Percentiles rank a stretch among this genome's conserved stretches.
phyloP scores from a whole-genome alignment of 1,140 invertebrate species.

The Vanessa atalanta region DNA sequence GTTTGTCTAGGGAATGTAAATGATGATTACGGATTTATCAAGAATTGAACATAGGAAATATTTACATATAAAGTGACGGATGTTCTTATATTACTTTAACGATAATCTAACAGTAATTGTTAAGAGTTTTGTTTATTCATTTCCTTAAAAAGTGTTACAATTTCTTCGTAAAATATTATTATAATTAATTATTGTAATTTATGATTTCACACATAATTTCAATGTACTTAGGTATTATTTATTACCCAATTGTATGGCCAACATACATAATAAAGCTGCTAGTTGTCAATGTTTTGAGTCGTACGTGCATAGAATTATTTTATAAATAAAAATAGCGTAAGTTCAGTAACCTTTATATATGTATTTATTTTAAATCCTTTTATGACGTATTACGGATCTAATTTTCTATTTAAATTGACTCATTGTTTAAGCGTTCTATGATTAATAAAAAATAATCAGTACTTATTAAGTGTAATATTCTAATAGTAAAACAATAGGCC shows the following conservation, averaged over 20 bases:
- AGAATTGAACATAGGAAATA: neutral
- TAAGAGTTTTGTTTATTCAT: neutral
- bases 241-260: neutral
- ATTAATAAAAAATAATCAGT: constrained; percentile 8
- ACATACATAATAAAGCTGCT: constrained; percentile 5
- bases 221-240: neutral
- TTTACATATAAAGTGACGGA: neutral
- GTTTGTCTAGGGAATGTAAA: constrained; percentile 57
- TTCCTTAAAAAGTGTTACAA: too few species aligned
- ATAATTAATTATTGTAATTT: neutral
- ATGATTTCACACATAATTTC: neutral
- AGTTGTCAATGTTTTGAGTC: constrained; percentile 3
- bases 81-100: too few species aligned
- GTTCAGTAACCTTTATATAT: constrained; percentile 26
- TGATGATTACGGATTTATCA: constrained; percentile 34
- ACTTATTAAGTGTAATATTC: constrained; percentile 2
- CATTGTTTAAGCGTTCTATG: constrained; percentile 18
- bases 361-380: constrained; percentile 19
- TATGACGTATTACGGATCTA: constrained; percentile 13
- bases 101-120: neutral
- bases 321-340: constrained; percentile 2
- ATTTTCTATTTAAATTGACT: constrained; percentile 32
- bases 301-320: constrained; percentile 9
- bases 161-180: neutral
- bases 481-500: constrained; percentile 24